Base-by-base conservation (phyloP, 2,888 invertebrate genomes). In the Galeopsomyia nigrocyanea region DNA sequence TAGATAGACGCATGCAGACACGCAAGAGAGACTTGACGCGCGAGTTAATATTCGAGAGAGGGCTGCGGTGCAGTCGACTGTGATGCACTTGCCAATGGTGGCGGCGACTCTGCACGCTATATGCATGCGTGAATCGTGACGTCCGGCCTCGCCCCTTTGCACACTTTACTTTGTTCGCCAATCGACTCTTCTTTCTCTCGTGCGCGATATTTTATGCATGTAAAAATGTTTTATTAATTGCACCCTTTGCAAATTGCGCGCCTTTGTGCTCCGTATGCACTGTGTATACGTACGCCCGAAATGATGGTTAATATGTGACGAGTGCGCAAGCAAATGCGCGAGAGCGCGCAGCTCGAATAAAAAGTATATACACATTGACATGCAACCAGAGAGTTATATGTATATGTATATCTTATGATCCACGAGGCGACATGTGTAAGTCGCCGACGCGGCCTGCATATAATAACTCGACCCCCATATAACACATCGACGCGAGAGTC, bases 61-160 rank as follows among this genome's bases (percentile, higher is more conserved):
- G 78, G 75, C 66, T 46, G 58, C 78, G 76, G 73, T 68, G 74
- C 76, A 77, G 74, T 62, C 67, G 77, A 75, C 73, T 73, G 74
- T 73, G 71, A 78, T 78, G 78, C 73, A 64, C 58, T 73, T 73
- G 68, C 57, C 72, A 55, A 56, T 39, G 13, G 66, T 57, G 7
- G 19, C 26, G 5, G 39, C 39, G 26, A 10, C 77, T 56, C 74
- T 74, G 79, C 82, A 82, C 82, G 82, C 79, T n/a, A n/a, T 79
- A 79, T 74, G 78, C 76, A 80, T 72, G 80, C 83, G 81, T 51
- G 63, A 67, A 62, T 67, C 68, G 71, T 83, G 83, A 83, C 83
- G 80, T 83, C 83, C 83, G 82, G 80, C 79, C 80, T 80, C 77
- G 74, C 79, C 80, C 74, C 73, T 67, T 17, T 13, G 13, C 39